Evolutionary conservation across 2,113 vertebrate genomes (phyloP), one percentile per base, ranked within the genome.

Genomic region (Eulacestoma nigropectus): DNA sequence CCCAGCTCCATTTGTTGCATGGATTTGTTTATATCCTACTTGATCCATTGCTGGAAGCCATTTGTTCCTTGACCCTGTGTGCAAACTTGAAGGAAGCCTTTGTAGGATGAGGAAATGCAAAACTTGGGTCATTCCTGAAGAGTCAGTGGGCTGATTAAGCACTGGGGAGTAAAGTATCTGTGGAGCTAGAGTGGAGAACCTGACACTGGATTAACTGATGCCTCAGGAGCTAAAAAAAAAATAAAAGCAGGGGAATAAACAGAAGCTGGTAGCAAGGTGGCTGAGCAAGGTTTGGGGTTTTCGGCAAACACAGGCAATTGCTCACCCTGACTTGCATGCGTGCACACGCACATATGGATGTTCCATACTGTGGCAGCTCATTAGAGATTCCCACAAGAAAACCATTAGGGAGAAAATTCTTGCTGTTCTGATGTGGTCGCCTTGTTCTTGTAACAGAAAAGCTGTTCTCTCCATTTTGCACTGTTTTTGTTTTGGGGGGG

Each of bases 351-450:
- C 93, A 85, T 79, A 59, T 72, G 77, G 69, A 50, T 78, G 39
- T 32, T 84, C 77, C 49, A 63, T 33, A 2, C 56, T 44, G 64
- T 32, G 52, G 53, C 53, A 72, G 49, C 62, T 87, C 39, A 6
- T 81, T 74, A 35, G 3, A 59, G 65, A 70, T 68, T 89, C 84
- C 92, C 93, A 94, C 74, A 79, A 93, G 93, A 93, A 93, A 93
- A 62, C 44, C 75, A 88, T 92, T 72, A 91, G 65, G 62, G 57
- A 87, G 65, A 82, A 94, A 79, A 60, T 82, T 72, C 56, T 64
- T 89, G 47, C 65, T 73, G 47, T 63, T 95, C 44, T 95, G 84
- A 94, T 97, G 92, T 91, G 90, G 78, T 82, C 3, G 16, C 47
- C 78, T 90, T 90, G 56, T 76, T 93, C 78, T 87, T 35, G 7